phyloP scores from a whole-genome alignment of 2,888 invertebrate species.

The Cheilosia urbana region DNA sequence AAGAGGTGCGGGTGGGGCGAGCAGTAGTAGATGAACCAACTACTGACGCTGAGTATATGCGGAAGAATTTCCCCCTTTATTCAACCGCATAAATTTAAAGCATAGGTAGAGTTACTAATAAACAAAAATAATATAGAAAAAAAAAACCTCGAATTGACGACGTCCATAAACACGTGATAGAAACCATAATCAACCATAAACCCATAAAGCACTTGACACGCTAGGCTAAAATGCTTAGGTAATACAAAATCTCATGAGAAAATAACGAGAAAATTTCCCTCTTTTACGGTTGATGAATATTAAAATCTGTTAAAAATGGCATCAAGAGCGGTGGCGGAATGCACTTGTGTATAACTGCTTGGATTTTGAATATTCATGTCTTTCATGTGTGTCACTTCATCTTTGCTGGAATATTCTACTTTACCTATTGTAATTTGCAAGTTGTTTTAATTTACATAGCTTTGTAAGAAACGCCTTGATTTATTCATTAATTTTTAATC shows the following conservation, averaged over 20 bases:
- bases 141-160: constrained; percentile 31
- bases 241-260: constrained; percentile 37
- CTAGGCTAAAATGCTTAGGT: constrained; percentile 38
- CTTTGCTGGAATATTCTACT: constrained; percentile 40
- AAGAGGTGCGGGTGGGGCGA: too few species aligned
- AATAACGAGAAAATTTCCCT: constrained; percentile 39
- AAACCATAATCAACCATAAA: constrained; percentile 34
- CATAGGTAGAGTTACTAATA: background rate
- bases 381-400: constrained; percentile 19
- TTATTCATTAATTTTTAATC: constrained; percentile 26
- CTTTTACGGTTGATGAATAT: constrained; percentile 55
- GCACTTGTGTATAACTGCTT: constrained; percentile 20
- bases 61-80: too few species aligned
- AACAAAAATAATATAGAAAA: constrained; percentile 10
- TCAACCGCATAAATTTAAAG: background rate
- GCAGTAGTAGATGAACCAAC: too few species aligned
- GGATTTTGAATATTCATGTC: constrained; percentile 46
- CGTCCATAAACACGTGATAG: constrained; percentile 43
- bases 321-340: constrained; percentile 8
- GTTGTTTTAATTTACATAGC: background rate
- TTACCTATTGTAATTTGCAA: constrained; percentile 18
- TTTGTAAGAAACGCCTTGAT: constrained; percentile 14
- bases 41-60: too few species aligned
- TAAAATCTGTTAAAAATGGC: too few species aligned
- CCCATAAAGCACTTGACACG: constrained; percentile 47